phyloP scores from a whole-genome alignment of 2,888 invertebrate genomes.

The Tachina fera region DNA sequence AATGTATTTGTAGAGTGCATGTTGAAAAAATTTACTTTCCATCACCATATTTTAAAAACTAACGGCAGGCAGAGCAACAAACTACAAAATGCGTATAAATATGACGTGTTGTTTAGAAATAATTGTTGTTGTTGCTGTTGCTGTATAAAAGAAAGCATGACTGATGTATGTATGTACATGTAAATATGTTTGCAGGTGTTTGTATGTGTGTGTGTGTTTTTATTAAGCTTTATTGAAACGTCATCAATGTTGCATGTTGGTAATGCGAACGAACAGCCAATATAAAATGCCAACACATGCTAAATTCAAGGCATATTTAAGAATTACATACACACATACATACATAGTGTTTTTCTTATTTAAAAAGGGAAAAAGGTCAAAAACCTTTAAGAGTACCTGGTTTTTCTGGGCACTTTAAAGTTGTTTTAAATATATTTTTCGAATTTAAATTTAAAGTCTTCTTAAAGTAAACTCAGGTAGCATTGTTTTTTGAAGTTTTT shows the following conservation, averaged over 20 bases:
- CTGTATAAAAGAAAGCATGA: background rate
- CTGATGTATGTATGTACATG: background rate
- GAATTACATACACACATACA: background rate
- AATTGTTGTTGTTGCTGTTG: background rate
- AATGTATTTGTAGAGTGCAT: constrained; percentile 46
- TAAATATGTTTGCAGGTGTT: constrained; percentile 9
- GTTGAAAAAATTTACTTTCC: constrained; percentile 34
- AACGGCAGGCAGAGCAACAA: constrained; percentile 6
- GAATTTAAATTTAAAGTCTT: background rate
- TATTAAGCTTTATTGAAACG: constrained; percentile 54
- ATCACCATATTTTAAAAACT: constrained; percentile 32
- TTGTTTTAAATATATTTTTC: too few relatives aligned
- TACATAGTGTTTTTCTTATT: background rate
- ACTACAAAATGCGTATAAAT: constrained; percentile 64
- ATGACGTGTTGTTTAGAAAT: constrained; percentile 63
- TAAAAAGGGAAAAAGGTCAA: constrained; percentile 32
- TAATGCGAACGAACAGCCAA: constrained; percentile 27
- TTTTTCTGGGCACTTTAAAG: background rate
- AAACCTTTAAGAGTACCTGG: constrained; percentile 21
- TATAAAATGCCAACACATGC: constrained; percentile 52
- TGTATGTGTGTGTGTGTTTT: background rate
- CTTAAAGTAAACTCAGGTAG: too few relatives aligned
- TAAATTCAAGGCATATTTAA: constrained; percentile 33
- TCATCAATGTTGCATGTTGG: constrained; percentile 71
- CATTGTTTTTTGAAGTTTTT: too few relatives aligned